Evolutionary conservation across 2,888 invertebrate genomes (phyloP), one percentile per base, ranked within the genome.

Genomic region (Acleris emargana): DNA sequence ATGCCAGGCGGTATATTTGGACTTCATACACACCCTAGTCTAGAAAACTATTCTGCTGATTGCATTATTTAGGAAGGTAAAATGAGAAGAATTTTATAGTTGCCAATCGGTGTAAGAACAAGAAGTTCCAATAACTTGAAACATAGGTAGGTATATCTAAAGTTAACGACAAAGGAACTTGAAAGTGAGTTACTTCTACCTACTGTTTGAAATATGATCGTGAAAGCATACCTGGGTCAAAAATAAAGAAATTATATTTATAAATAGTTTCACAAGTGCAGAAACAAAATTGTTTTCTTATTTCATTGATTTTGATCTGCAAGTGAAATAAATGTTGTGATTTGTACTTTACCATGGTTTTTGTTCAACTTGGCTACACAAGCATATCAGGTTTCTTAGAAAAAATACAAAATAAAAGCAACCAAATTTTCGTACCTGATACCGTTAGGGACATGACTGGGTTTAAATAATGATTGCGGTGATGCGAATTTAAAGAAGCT

Each of bases 241-340:
- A 74, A 73, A 73, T 67, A 73, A 76, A 74, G 43, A 76, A 73
- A 76, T 51, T 70, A 73, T 67, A 45, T 45, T 45, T 54, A 69
- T 62, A 67, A 69, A 71, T 69, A 71, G 71, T 58, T 51, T 59
- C 54, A 67, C 63, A 63, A 68, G 53, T 64, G 64, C 47, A 55
- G 67, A 55, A 63, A 67, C 66, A 63, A 63, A 62, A 59, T 42
- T 52, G 71, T 69, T 69, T 72, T 75, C 72, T 71, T 68, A 71
- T 74, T 67, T 78, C 74, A 74, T 76, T 76, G 75, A 71, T 76
- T 79, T 79, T 73, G 73, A 68, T 69, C 69, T 72, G 78, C 68
- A 79, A 76, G 70, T 75, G 69, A 77, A 77, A 76, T 72, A 72
- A 49, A 60, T 25, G 7, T 58, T 42, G 28, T 25, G 18, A 59